A percentile compares a stretch with the other conserved stretches of the same genome.
Evolutionary conservation across 2,888 invertebrate genomes (phyloP).

Genomic region (Pherbina coryleti): DNA sequence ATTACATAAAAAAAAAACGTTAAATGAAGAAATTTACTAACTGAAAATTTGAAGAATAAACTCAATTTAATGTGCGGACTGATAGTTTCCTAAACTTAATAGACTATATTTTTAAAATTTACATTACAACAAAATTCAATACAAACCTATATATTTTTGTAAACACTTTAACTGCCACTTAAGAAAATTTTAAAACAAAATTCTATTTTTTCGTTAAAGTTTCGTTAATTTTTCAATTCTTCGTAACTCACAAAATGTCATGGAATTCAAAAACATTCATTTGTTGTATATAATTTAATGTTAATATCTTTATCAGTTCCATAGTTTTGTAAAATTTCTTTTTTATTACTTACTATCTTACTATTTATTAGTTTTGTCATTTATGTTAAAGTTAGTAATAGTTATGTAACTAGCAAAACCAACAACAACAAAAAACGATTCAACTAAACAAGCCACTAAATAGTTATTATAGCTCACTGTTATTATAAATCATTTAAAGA

Average conservation of each 20-base stretch:
- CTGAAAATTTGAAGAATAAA: neutral
- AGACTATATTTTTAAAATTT: slow-evolving; percentile 25
- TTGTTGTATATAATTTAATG: neutral
- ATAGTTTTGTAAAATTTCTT: neutral
- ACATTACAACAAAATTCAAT: neutral
- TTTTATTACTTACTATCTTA: no score
- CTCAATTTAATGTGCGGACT: slow-evolving; percentile 40
- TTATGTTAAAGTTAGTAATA: slow-evolving; percentile 21
- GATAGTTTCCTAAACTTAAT: slow-evolving; percentile 38
- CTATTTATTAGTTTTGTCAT: no score
- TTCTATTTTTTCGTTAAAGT: neutral
- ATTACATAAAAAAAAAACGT: neutral
- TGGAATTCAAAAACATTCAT: no score
- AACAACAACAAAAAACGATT: neutral
- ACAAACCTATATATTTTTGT: slow-evolving; percentile 31
- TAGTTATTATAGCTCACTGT: slow-evolving; percentile 24
- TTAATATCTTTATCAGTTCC: neutral
- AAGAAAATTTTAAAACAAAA: neutral
- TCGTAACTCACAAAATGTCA: no score
- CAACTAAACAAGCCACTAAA: slow-evolving; percentile 1
- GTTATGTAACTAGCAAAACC: neutral
- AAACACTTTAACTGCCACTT: slow-evolving; percentile 10
- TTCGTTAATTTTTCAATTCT: no score
- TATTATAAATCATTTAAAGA: slow-evolving; percentile 23
- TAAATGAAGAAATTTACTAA: neutral